Conservation (phyloP, 2,797 vertebrate species). For the Euthynnus affinis region DNA sequence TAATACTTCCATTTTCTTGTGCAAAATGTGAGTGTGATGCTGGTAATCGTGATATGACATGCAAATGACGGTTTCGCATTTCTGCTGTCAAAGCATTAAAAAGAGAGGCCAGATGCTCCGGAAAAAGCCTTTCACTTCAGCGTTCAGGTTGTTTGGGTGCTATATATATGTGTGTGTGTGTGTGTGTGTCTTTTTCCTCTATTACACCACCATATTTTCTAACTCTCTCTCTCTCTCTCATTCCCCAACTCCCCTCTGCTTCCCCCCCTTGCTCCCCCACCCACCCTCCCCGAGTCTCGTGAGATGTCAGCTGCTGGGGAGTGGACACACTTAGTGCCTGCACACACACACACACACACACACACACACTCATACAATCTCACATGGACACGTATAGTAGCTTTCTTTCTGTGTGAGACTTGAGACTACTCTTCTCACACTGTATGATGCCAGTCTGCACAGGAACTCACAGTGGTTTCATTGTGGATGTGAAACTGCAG, state of each 20-base stretch:
- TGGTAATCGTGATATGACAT: slow-evolving; percentile 48
- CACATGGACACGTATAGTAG: slow-evolving; percentile 46
- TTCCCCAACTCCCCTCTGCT: neutral
- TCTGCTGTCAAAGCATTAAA: slow-evolving; percentile 14
- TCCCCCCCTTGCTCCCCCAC: neutral
- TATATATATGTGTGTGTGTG: too few relatives aligned
- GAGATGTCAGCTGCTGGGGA: slow-evolving; percentile 77
- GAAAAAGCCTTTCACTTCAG: neutral
- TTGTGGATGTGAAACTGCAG: slow-evolving; percentile 67
- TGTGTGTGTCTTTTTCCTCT: neutral
- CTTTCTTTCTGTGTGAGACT: slow-evolving; percentile 10
- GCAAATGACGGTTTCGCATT: slow-evolving; percentile 7
- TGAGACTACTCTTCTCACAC: neutral
- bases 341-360: slow-evolving; percentile 14
- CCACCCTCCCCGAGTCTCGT: slow-evolving; percentile 63
- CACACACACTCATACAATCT: too few relatives aligned
- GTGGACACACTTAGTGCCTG: slow-evolving; percentile 16
- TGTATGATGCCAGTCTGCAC: neutral
- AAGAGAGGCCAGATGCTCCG: neutral
- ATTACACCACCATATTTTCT: slow-evolving; percentile 28
- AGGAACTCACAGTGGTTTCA: slow-evolving; percentile 52
- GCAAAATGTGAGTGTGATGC: slow-evolving; percentile 21
- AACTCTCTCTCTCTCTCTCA: neutral
- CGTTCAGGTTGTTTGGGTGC: neutral
- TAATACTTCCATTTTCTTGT: neutral